Evolutionary conservation across 2,113 vertebrate species (phyloP).

Genomic region (Vireo altiloquus): DNA sequence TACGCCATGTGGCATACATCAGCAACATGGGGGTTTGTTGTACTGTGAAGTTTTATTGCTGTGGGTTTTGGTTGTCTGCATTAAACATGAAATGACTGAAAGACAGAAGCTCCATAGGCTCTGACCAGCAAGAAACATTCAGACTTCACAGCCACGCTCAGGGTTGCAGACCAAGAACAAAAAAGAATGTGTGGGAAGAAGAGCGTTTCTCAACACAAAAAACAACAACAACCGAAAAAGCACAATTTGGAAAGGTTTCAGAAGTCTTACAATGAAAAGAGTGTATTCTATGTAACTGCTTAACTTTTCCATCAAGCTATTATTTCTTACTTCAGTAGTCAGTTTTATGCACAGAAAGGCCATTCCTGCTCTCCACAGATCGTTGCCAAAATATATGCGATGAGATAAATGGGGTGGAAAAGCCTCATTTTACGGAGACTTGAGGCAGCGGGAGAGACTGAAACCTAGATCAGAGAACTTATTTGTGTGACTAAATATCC

Average conservation of each 20-base stretch:
- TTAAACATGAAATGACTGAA: slow-evolving; percentile 40
- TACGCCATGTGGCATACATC: slow-evolving; percentile 38
- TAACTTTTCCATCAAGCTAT: not conserved
- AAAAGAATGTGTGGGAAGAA: not conserved
- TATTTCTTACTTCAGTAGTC: slow-evolving; percentile 24
- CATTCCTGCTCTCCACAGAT: not conserved
- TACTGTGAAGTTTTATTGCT: slow-evolving; percentile 45
- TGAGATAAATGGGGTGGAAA: slow-evolving; percentile 26
- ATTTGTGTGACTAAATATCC: not conserved
- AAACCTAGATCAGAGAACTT: slow-evolving; percentile 15
- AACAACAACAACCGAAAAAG: not conserved
- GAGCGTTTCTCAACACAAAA: not conserved
- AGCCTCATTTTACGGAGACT: not conserved
- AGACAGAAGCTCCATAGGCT: slow-evolving; percentile 9
- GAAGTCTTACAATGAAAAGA: slow-evolving; percentile 23
- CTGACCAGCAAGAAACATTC: slow-evolving; percentile 24
- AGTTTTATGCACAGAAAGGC: not conserved
- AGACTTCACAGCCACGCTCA: not conserved
- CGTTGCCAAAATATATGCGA: not conserved
- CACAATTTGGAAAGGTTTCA: slow-evolving; percentile 29
- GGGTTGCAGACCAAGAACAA: not conserved
- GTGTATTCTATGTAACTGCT: not conserved
- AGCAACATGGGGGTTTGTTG: not conserved
- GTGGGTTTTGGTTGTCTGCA: not conserved
- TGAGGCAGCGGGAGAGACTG: not conserved